Percentiles rank a stretch among this genome's conserved stretches.
Conservation (phyloP, 2,113 vertebrate genomes). For the Pyxicephalus adspersus region DNA sequence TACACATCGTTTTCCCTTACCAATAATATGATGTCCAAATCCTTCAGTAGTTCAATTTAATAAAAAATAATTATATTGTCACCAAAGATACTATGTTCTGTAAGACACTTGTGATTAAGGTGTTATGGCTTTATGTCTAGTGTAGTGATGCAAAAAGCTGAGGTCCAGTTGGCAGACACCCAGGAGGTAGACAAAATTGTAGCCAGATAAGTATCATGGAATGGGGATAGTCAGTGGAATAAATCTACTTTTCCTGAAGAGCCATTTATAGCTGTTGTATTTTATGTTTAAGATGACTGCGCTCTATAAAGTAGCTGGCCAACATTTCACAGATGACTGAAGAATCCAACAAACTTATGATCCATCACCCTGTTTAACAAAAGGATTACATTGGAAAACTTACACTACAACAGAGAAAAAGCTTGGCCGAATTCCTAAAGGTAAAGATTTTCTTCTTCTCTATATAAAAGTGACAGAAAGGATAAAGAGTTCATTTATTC, state of each 20-base stretch:
- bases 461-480: constrained; percentile 26
- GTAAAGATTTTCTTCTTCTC: constrained; percentile 30
- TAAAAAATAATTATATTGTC: neutral
- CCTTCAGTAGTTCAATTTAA: neutral
- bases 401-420: constrained; percentile 35
- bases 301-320: neutral
- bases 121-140: neutral
- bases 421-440: constrained; percentile 6
- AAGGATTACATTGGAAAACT: constrained; percentile 17
- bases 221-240: neutral
- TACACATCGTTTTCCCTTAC: neutral
- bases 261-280: constrained; percentile 21
- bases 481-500: constrained; percentile 19
- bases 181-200: neutral
- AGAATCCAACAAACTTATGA: constrained; percentile 25
- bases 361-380: constrained; percentile 36
- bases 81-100: neutral
- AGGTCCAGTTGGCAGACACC: constrained; percentile 34
- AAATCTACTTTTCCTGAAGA: constrained; percentile 27
- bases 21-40: neutral
- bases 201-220: constrained; percentile 24
- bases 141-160: neutral
- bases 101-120: neutral
- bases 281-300: constrained; percentile 4
- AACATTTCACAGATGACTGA: constrained; percentile 35